Base-by-base conservation (phyloP, 30 jellyfish, hydroid and myxozoan genomes). In the Pseudorhiza aurosa region DNA sequence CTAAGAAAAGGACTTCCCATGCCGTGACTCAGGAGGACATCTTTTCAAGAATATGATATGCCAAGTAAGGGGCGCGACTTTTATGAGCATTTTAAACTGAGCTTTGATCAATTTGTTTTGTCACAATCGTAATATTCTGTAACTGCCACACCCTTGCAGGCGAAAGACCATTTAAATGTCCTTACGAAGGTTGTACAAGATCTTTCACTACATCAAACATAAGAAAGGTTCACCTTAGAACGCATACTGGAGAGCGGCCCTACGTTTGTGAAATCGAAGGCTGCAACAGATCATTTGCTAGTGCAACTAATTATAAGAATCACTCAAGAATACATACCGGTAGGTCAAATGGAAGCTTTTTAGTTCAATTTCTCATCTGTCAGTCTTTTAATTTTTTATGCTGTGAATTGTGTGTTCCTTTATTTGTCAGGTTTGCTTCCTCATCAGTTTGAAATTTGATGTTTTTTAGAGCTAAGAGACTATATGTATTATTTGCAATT, bases 191-290 rank as follows among this genome's bases (percentile, higher is more conserved):
- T n/a, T 92, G 98, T 79, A 56, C 57, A 6, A 95, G 98, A 17
- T 92, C 98, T 0, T 92, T 92, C 67, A 92, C 98, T 14, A 92
- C 98, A 8, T 92, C 98, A 14, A 92, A 92, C 56, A 92, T 92
- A 25, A 88, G 98, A 17, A 92, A 92, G 68, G 98, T 92, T 10
- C 98, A 92, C 75, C 49, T 92, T 75, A 60, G 98, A 10, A 92
- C 98, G 14, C 98, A 92, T 69, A 92, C 97, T 40, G 98, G 98
- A 24, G 98, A 92, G 45, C 88, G 89, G 50, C 98, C 98, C 0
- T 92, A 92, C 92, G 87, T 73, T 25, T 92, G 98, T 50, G 98
- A 92, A 85, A 64, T 82, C 40, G 98, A 92, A 72, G 83, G 88
- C 58, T 92, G 98, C 68, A 94, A 82, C 12, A 85, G 98, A 21